A percentile compares a stretch with the other conserved stretches of the same genome.
Evolutionary conservation across 2,888 invertebrate genomes (phyloP).

Genomic region (Phalera bucephala): DNA sequence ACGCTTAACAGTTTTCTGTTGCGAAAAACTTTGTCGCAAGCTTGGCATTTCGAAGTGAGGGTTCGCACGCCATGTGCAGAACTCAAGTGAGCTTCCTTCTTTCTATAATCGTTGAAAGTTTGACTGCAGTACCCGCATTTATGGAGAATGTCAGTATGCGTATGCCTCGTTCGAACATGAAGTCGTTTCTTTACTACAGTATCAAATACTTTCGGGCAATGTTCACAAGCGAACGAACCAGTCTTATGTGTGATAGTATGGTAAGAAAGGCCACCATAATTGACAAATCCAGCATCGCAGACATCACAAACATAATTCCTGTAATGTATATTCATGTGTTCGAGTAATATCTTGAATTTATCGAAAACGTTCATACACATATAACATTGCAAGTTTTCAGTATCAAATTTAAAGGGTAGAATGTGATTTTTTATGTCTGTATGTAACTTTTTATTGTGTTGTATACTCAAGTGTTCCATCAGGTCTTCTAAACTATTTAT

Average conservation of each 20-base stretch:
- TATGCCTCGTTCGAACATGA: conserved; percentile 40
- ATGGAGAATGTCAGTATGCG: conserved; percentile 27
- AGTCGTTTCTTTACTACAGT: conserved; percentile 37
- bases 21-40: conserved; percentile 69
- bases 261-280: conserved; percentile 4
- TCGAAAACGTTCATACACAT: conserved; percentile 28
- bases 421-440: conserved; percentile 41
- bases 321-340: conserved; percentile 48
- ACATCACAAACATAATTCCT: conserved; percentile 45
- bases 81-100: conserved; percentile 57
- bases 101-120: conserved; percentile 57
- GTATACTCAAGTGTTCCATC: conserved; percentile 27
- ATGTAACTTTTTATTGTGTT: conserved; percentile 32
- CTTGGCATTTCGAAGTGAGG: conserved; percentile 55
- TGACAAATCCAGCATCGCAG: conserved; percentile 26
- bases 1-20: conserved; percentile 67
- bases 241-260: conserved; percentile 51
- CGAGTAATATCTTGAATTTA: conserved; percentile 5
- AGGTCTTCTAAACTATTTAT: conserved; percentile 31
- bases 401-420: conserved; percentile 35
- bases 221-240: conserved; percentile 38
- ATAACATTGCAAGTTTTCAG: conserved; percentile 31
- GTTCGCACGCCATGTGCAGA: conserved; percentile 44
- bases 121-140: conserved; percentile 54
- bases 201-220: conserved; percentile 42